A percentile compares a stretch with the other conserved stretches of the same genome.
phyloP scores from a whole-genome alignment of 2,797 vertebrate species.

The Myotis pilosus region DNA sequence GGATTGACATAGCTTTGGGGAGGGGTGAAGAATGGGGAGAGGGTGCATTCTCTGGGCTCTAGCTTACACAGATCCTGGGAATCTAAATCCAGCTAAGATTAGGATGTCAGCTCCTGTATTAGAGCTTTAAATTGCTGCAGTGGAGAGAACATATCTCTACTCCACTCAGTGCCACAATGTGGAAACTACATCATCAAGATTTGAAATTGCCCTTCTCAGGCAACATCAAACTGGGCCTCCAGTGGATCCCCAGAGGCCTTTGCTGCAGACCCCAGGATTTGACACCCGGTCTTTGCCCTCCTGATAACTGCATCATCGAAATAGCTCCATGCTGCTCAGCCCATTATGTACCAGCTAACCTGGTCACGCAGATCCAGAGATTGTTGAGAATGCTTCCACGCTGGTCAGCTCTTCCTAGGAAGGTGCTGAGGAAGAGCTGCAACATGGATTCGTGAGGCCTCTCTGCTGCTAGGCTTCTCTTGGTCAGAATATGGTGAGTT shows the following conservation, averaged over 20 bases:
- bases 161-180: neutral
- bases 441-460: neutral
- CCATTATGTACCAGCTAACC: neutral
- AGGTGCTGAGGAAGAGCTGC: neutral
- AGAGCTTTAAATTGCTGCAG: neutral
- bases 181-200: neutral
- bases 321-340: neutral
- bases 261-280: neutral
- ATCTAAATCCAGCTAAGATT: neutral
- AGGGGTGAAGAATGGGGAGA: rapidly evolving
- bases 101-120: neutral
- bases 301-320: neutral
- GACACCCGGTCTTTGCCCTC: neutral
- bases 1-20: neutral
- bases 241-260: neutral
- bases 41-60: neutral
- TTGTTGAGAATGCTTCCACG: neutral
- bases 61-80: neutral
- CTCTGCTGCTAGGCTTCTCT: neutral
- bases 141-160: neutral
- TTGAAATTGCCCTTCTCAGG: neutral
- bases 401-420: neutral
- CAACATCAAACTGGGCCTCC: neutral
- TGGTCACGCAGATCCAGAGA: too few relatives aligned
- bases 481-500: neutral